Base-by-base conservation (phyloP, 1,140 invertebrate species). In the Drosophila micromelanica region DNA sequence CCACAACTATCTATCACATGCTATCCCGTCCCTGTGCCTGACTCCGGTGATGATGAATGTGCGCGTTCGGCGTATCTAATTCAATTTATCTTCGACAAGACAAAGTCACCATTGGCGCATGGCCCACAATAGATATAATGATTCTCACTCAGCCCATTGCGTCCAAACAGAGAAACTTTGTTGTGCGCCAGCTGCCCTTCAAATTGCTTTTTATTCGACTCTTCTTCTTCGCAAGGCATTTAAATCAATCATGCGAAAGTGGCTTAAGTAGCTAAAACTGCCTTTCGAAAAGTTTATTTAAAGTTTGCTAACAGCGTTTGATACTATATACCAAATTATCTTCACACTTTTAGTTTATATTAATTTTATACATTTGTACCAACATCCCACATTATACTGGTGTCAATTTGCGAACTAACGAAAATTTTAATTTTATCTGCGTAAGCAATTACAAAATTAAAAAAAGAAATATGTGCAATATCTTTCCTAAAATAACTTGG, bases 1-100 rank as follows among this genome's bases (percentile, higher is more conserved):
- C 55, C 46, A 52, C 45, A 60, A 78, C 75, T 87, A 87, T 86
- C 82, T 82, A 86, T 86, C 84, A 87, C 56, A 30, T 56, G 43
- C 71, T 48, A 40, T 48, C 46, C 64, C 68, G 63, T 15, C 54
- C 17, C 30, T 49, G 43, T 30, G 11, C 12, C 13, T 37, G 32
- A 8, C 63, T 27, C 37, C 35, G 30, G 57, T 42, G 54, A 84
- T 87, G 84, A 87, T 89, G 84, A 87, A 87, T 87, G 84, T 79
- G 84, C 84, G 80, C 76, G 79, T 74, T 87, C 78, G 76, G 72
- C 85, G 84, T 89, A 67, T 80, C 84, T 87, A 87, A 87, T 87
- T 79, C 84, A 87, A 87, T 87, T 87, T 80, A 89, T 87, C 65
- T 87, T 84, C 84, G 76, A 90, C 76, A 87, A 89, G 76, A 84